Evolutionary conservation across 2,797 vertebrate genomes (phyloP).

Genomic region (Galago senegalensis): DNA sequence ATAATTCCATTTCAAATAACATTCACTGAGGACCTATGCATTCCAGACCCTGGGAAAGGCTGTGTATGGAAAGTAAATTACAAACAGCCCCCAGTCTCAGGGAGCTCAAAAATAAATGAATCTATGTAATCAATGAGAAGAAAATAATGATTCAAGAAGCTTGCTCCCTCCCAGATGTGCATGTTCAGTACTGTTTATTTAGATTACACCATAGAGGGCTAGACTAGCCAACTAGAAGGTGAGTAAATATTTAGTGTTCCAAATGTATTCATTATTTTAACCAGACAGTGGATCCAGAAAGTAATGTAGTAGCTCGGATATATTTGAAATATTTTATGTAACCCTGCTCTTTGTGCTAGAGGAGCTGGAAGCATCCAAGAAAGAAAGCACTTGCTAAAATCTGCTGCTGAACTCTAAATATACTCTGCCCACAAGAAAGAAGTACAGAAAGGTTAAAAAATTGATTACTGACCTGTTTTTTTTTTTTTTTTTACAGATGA

Average conservation of each 20-base stretch:
- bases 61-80: not conserved
- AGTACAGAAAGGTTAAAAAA: not conserved
- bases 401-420: not conserved
- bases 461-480: not conserved
- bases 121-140: slow-evolving; percentile 24
- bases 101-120: not conserved
- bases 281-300: not conserved
- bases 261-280: slow-evolving; percentile 37
- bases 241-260: slow-evolving; percentile 59
- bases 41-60: not conserved
- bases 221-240: not conserved
- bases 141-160: slow-evolving; percentile 31
- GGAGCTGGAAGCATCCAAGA: not conserved
- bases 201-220: not conserved
- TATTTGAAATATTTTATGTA: not conserved
- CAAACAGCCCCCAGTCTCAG: not conserved
- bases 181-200: slow-evolving; percentile 54
- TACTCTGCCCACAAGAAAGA: not conserved
- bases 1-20: slow-evolving; percentile 34
- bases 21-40: not conserved
- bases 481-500: not conserved
- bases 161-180: not conserved
- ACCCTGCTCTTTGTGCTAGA: not conserved
- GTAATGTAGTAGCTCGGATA: not conserved
- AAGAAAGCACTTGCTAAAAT: not conserved